Evolutionary conservation across 2,888 invertebrate species (phyloP).

Genomic region (Eilema sororculum): DNA sequence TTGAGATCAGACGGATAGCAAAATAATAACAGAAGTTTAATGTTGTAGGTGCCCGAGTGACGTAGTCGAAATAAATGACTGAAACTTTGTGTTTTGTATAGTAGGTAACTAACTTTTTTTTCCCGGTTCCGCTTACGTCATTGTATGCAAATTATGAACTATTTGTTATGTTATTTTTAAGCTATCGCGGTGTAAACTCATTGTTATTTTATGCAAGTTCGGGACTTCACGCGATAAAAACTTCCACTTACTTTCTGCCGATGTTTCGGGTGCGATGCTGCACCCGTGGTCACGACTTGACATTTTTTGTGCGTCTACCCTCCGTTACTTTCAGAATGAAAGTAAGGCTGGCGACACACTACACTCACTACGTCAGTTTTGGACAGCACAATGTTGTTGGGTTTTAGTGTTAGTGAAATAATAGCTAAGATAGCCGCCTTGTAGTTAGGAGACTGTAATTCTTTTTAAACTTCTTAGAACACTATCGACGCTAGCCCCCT

Average conservation of each 20-base stretch:
- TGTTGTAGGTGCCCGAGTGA: not conserved
- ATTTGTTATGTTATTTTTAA: not conserved
- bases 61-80: conserved; percentile 8
- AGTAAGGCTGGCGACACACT: too few species aligned
- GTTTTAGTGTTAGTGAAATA: too few species aligned
- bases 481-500: not conserved
- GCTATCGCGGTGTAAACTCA: too few species aligned
- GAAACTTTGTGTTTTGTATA: not conserved
- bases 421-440: not conserved
- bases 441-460: not conserved
- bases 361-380: too few species aligned
- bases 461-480: not conserved
- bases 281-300: too few species aligned
- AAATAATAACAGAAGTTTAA: conserved; percentile 27
- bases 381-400: too few species aligned
- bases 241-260: too few species aligned
- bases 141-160: not conserved
- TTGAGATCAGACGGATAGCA: conserved; percentile 21
- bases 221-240: too few species aligned
- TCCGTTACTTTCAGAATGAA: too few species aligned
- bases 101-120: not conserved
- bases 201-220: too few species aligned
- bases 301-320: too few species aligned
- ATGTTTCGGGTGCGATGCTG: too few species aligned
- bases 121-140: not conserved